Evolutionary conservation across 2,888 invertebrate species (phyloP).

Genomic region (Spicauda simplicius): DNA sequence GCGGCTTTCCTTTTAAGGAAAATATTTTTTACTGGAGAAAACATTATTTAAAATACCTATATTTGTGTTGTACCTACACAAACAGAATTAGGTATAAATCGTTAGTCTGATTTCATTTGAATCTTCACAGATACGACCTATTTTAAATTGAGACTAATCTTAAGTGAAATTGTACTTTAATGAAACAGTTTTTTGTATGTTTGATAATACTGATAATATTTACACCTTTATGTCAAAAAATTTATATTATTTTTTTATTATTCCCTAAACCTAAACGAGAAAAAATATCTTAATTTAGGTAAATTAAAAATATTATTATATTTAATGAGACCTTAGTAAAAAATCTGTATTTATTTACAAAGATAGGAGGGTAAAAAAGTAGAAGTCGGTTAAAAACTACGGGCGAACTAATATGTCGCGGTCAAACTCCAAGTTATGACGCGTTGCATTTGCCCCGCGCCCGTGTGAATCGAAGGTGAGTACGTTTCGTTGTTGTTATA

Average conservation of each 20-base stretch:
- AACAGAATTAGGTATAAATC: no score
- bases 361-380: no score
- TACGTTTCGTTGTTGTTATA: constrained; percentile 39
- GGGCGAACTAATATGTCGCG: neutral
- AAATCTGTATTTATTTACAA: no score
- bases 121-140: neutral
- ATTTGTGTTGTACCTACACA: no score
- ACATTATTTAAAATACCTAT: no score
- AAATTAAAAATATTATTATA: no score
- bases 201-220: neutral
- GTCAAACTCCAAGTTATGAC: constrained; percentile 10
- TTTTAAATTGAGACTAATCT: neutral
- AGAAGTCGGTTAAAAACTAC: neutral
- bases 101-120: neutral
- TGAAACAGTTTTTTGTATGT: neutral
- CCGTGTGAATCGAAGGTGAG: constrained; percentile 36
- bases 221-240: neutral
- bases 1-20: constrained; percentile 1
- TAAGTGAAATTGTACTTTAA: neutral
- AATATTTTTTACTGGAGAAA: neutral
- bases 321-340: no score
- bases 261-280: no score
- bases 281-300: no score
- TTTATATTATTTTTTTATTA: no score
- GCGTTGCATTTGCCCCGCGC: neutral